A percentile compares a stretch with the other conserved stretches of the same genome.
Evolutionary conservation across 2,113 vertebrate genomes (phyloP).

Genomic region (Fregetta grallaria): DNA sequence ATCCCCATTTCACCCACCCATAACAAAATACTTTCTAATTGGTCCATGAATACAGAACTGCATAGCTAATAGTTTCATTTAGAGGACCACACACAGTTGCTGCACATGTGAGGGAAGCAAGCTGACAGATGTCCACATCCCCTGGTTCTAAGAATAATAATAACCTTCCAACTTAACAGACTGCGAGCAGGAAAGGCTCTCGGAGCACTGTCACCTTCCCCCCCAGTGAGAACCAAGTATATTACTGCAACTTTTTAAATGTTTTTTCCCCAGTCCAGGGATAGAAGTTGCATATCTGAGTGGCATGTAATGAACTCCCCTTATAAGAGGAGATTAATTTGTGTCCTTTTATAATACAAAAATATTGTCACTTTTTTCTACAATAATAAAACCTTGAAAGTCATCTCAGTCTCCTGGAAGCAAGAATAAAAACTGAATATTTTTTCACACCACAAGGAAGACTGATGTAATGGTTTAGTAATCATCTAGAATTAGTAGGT

Average conservation of each 20-base stretch:
- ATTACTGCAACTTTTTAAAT: not conserved
- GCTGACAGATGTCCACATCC: constrained; percentile 55
- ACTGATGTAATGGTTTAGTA: not conserved
- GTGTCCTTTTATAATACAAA: not conserved
- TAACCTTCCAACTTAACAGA: constrained; percentile 26
- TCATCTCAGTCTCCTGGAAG: not conserved
- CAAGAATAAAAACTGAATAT: not conserved
- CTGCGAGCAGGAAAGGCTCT: not conserved
- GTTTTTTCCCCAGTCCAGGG: not conserved
- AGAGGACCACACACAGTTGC: constrained; percentile 60
- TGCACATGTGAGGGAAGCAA: constrained; percentile 36
- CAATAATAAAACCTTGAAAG: not conserved
- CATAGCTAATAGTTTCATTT: constrained; percentile 48
- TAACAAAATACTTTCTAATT: constrained; percentile 24
- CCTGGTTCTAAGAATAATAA: constrained; percentile 49
- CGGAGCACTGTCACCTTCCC: not conserved
- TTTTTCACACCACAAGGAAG: not conserved
- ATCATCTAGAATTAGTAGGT: not conserved
- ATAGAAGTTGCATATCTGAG: not conserved
- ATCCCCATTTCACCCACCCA: not conserved
- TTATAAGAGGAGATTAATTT: not conserved
- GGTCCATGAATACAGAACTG: not conserved
- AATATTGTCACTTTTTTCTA: not conserved
- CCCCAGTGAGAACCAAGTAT: not conserved
- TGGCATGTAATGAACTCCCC: not conserved